Percentiles rank a stretch among this genome's conserved stretches.
These are phyloP conservation scores for Zele albiditarsus DNA, from an alignment of 2,888 invertebrate genomes.

Conservation along the genomic window DNA sequence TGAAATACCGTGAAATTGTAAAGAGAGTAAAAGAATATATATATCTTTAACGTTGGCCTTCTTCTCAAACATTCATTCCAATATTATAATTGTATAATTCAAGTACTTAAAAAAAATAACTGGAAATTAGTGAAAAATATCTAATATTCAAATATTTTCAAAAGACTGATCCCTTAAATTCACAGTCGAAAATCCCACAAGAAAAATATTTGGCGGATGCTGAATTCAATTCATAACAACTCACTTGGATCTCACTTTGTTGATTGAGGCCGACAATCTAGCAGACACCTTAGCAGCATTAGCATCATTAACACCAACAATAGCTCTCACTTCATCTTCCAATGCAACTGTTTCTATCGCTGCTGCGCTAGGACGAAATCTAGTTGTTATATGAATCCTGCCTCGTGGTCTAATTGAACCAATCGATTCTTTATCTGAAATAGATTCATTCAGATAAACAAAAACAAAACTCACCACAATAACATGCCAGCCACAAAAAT, in stretches of 20 bases:
- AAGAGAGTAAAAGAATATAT: too few relatives aligned
- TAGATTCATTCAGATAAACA: slow-evolving; percentile 50
- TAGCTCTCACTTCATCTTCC: background rate
- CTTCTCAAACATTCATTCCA: too few relatives aligned
- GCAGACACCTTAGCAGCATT: slow-evolving; percentile 38
- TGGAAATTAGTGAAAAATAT: too few relatives aligned
- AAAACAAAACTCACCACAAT: slow-evolving; percentile 12
- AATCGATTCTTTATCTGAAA: slow-evolving; percentile 68
- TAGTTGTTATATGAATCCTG: slow-evolving; percentile 61
- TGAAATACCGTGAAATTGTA: too few relatives aligned
- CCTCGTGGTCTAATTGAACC: slow-evolving; percentile 70
- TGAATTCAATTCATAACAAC: slow-evolving; percentile 54
- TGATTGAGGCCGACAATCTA: slow-evolving; percentile 57
- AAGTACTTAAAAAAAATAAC: too few relatives aligned
- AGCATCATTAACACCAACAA: background rate
- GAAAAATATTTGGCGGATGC: background rate
- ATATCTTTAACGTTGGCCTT: too few relatives aligned
- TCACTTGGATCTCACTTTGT: slow-evolving; percentile 70
- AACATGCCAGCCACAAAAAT: slow-evolving; percentile 20
- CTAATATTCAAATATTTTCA: too few relatives aligned
- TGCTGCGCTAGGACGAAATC: slow-evolving; percentile 65
- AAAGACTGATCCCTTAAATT: too few relatives aligned
- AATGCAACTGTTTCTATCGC: slow-evolving; percentile 38
- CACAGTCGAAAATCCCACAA: background rate
- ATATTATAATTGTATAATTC: too few relatives aligned